phyloP scores from a whole-genome alignment of 2,888 invertebrate species.

The Oscheius onirici region DNA sequence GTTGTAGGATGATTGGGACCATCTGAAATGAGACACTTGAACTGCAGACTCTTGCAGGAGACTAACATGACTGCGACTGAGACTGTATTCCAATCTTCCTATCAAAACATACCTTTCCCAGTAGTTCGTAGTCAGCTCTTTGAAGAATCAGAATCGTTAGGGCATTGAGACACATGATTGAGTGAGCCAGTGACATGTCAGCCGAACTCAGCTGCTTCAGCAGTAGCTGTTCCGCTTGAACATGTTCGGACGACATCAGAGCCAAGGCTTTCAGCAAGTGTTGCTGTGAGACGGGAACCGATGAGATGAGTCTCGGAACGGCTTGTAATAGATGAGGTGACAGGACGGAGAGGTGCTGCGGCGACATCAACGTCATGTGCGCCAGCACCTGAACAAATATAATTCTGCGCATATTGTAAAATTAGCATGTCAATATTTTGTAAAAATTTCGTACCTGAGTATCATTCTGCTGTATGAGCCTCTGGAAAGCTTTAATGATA shows the following conservation, averaged over 20 bases:
- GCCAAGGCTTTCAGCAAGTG: slow-evolving; percentile 30
- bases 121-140: slow-evolving; percentile 60
- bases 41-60: no score
- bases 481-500: slow-evolving; percentile 56
- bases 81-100: no score
- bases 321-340: slow-evolving; percentile 33
- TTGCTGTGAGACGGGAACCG: background rate
- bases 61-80: no score
- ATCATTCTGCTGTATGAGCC: slow-evolving; percentile 57
- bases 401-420: background rate
- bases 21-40: slow-evolving; percentile 9
- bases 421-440: background rate
- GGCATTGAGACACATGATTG: slow-evolving; percentile 62
- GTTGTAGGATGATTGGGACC: slow-evolving; percentile 45
- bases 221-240: slow-evolving; percentile 44
- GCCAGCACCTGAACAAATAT: slow-evolving; percentile 33
- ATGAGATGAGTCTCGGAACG: slow-evolving; percentile 17
- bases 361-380: slow-evolving; percentile 29
- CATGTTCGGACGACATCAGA: slow-evolving; percentile 28
- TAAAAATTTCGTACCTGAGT: slow-evolving; percentile 12
- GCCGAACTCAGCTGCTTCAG: slow-evolving; percentile 38
- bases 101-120: slow-evolving; percentile 39
- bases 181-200: slow-evolving; percentile 36
- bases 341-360: slow-evolving; percentile 32
- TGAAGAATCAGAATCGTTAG: slow-evolving; percentile 62